Base-by-base conservation (phyloP, 1,140 invertebrate species). In the Neuroterus valhalla region DNA sequence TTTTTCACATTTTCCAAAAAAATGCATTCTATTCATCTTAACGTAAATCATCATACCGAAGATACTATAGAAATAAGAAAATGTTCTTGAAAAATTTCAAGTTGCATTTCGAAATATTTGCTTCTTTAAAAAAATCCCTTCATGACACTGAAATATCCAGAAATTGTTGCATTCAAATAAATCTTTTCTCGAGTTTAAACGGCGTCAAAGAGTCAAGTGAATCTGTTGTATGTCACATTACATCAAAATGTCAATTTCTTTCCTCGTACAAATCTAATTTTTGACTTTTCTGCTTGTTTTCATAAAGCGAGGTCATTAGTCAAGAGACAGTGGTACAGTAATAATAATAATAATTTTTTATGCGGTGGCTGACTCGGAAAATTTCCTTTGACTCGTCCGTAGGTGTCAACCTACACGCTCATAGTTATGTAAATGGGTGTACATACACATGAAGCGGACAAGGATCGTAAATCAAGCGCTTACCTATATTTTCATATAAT, bases 401-500 rank as follows among this genome's bases (percentile, higher is more conserved):
- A 82, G 79, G 82, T 81, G 79, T 78, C 81, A 74, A 78, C 75
- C 77, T 67, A 76, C 78, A 81, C 78, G 76, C 50, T 77, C 69
- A 80, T 82, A 77, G 77, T 78, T 81, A 81, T 85, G 82, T 85
- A 83, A 83, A 82, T 82, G 76, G 70, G 70, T 78, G 78, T 82
- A 76, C 77, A 69, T 72, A 81, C 76, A 79, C 78, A 81, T 83
- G 84, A 81, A 81, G 75, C 79, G 75, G 72, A 70, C 77, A 78
- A 66, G 72, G 79, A 74, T 81, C 82, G 82, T 88, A 88, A 86
- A 87, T 86, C 84, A 86, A 83, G 81, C 75, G 74, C 82, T 78
- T 86, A 86, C 82, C 82, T 83, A 82, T 86, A 81, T 81, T 72
- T 76, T 73, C 78, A 81, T 85, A 84, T 85, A 86, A 85, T 89